Evolutionary conservation across 2,888 invertebrate species (phyloP), one percentile per base, ranked within the genome.

Genomic region (Drosophila peninsularis): DNA sequence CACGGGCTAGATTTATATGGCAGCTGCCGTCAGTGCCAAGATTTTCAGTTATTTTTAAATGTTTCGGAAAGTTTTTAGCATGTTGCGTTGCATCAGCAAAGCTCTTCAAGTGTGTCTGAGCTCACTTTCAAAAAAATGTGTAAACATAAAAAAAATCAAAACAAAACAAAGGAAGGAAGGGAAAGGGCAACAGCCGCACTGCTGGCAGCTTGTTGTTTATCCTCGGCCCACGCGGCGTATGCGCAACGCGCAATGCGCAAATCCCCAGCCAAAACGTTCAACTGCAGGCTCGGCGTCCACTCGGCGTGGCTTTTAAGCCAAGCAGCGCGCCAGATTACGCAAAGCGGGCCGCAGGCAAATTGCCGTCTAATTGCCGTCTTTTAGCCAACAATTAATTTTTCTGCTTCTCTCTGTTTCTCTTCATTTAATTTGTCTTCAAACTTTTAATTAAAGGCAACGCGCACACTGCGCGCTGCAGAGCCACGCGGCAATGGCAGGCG

Each of bases 281-380:
- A 81, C 89, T 88, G 89, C 80, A 80, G 68, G 80, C 88, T 69
- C 45, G 42, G 76, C 72, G 64, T 85, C 83, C 60, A 57, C 37
- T 41, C 37, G 17, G 44, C 39, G 47, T 36, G 34, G 68, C 56
- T 81, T 88, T 82, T 75, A 82, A 62, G 27, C 66, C 36, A 50
- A 65, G 32, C 66, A 27, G 42, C 21, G 42, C 49, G 56, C 21
- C 37, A 36, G 30, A 52, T 64, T 66, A 44, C 67, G 36, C 54
- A 50, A 66, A 57, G 32, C 14, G 19, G 21, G 72, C 87, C 78
- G 63, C 49, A 49, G 57, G 53, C 64, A 32, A 73, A 42, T 62
- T 52, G 62, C 53, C 50, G 41, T n/a, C 39, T 27, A 73, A 45
- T 62, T 55, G 62, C 56, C 45, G 44, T 13, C 36, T 27, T 58